Conservation (phyloP, 1,140 invertebrate species). For the Drosophila orena region DNA sequence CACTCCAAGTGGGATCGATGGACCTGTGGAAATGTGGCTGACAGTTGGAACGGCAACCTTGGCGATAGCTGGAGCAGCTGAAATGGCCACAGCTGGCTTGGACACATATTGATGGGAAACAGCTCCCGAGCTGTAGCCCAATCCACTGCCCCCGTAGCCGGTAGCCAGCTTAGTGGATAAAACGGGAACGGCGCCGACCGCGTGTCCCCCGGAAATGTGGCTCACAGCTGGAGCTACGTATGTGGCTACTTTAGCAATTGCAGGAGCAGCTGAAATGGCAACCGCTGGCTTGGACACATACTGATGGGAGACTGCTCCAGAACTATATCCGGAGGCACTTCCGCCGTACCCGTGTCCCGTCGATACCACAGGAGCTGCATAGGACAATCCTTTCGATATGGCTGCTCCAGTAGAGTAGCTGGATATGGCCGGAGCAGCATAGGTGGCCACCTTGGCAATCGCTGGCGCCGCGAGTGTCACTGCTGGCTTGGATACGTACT, state of each 20-base stretch:
- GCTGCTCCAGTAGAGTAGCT: conserved; percentile 43
- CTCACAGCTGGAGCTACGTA: conserved; percentile 52
- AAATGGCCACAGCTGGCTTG: conserved; percentile 49
- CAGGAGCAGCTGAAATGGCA: conserved; percentile 44
- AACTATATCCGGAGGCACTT: conserved; percentile 34
- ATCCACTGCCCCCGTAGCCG: conserved; percentile 30
- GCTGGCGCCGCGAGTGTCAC: conserved; percentile 44
- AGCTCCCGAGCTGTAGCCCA: conserved; percentile 38
- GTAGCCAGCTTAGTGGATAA: conserved; percentile 44
- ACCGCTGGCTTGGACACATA: conserved; percentile 67
- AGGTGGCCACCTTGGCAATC: conserved; percentile 36
- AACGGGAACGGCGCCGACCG: conserved; percentile 5
- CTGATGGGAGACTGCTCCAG: conserved; percentile 66
- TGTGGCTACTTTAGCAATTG: conserved; percentile 37
- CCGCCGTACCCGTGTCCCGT: conserved; percentile 39
- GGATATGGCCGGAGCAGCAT: conserved; percentile 40
- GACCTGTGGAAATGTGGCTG: background rate
- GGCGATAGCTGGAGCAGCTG: conserved; percentile 44
- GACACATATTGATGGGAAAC: conserved; percentile 64
- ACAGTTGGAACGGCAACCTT: conserved; percentile 14
- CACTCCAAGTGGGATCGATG: conserved; percentile 5
- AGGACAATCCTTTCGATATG: conserved; percentile 43
- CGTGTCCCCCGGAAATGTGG: conserved; percentile 31
- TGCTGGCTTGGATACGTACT: conserved; percentile 62
- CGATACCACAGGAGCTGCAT: conserved; percentile 40